Evolutionary conservation across 2,113 vertebrate species (phyloP).

Genomic region (Cricetomys ansorgei): DNA sequence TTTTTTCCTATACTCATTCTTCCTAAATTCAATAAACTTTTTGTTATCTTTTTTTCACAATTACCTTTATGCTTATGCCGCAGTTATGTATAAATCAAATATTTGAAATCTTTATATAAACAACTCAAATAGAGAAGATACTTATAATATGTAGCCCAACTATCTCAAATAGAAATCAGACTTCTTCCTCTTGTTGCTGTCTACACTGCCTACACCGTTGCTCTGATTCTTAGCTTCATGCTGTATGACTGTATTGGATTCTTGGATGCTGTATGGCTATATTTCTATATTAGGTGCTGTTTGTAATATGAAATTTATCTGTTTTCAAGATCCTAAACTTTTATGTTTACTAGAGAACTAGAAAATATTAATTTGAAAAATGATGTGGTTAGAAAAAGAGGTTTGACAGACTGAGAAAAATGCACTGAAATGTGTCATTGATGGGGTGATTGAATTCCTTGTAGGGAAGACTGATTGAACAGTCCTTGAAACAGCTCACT

Average conservation of each 20-base stretch:
- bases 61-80: not conserved
- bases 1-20: not conserved
- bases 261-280: not conserved
- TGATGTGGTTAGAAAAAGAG: slow-evolving; percentile 38
- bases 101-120: not conserved
- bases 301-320: not conserved
- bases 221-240: not conserved
- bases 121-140: not conserved
- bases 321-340: not conserved
- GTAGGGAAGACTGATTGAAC: not conserved
- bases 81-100: not conserved
- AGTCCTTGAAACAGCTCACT: not conserved
- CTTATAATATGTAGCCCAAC: not conserved
- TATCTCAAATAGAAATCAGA: not conserved
- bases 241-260: not conserved
- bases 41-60: not conserved
- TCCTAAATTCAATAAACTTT: not conserved
- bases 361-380: slow-evolving; percentile 34
- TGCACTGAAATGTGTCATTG: not conserved
- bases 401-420: not conserved
- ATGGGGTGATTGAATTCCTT: slow-evolving; percentile 13
- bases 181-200: not conserved
- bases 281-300: not conserved
- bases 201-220: not conserved
- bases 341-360: slow-evolving; percentile 17